A percentile compares a stretch with the other conserved stretches of the same genome.
phyloP scores from a whole-genome alignment of 2,113 vertebrate genomes.

The Argyrosomus japonicus region DNA sequence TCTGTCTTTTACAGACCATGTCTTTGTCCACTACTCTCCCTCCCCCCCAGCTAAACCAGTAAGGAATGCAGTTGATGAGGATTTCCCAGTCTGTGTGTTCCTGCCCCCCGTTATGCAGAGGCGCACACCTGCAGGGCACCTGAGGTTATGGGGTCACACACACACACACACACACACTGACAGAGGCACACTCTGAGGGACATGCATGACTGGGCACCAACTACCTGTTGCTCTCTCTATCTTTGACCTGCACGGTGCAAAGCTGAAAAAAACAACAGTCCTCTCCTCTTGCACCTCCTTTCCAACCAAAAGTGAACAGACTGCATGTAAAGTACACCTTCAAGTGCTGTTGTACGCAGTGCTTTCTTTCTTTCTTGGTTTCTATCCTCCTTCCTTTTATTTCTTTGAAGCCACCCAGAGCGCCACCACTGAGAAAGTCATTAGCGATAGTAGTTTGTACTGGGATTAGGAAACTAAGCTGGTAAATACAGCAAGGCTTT shows the following conservation, averaged over 20 bases:
- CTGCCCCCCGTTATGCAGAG: constrained; percentile 66
- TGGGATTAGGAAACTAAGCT: constrained; percentile 76
- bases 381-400: not conserved
- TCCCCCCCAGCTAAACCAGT: constrained; percentile 68
- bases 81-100: constrained; percentile 77
- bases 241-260: constrained; percentile 37
- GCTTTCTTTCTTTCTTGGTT: not conserved
- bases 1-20: constrained; percentile 58
- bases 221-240: constrained; percentile 67
- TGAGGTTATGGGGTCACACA: constrained; percentile 76
- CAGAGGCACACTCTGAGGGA: constrained; percentile 35
- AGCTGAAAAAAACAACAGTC: not conserved
- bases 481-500: constrained; percentile 74
- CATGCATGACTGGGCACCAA: constrained; percentile 78
- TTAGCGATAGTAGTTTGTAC: constrained; percentile 77
- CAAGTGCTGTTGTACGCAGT: not conserved
- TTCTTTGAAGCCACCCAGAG: constrained; percentile 40
- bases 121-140: constrained; percentile 85
- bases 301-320: not conserved
- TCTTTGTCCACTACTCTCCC: constrained; percentile 75
- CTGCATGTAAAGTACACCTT: not conserved
- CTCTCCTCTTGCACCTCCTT: not conserved
- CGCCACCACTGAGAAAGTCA: constrained; percentile 75
- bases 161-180: constrained; percentile 43
- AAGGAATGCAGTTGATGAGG: constrained; percentile 83